Evolutionary conservation across 2,797 vertebrate genomes (phyloP).

Genomic region (Pipistrellus pygmaeus): DNA sequence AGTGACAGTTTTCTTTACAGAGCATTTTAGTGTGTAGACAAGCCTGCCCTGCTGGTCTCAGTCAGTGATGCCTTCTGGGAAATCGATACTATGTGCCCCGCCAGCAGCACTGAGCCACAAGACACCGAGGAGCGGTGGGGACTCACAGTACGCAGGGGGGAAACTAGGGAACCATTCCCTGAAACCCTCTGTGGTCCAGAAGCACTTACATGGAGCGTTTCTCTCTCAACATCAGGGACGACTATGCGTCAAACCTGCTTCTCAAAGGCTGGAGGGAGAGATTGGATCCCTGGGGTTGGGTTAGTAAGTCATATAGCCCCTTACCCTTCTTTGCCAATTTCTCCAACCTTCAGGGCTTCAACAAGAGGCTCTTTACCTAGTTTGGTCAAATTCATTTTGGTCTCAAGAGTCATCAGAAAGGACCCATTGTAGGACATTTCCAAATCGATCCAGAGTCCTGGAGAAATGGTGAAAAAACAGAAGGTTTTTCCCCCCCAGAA

Average conservation of each 20-base stretch:
- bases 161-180: background rate
- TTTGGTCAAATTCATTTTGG: slow-evolving; percentile 98
- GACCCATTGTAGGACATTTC: slow-evolving; percentile 97
- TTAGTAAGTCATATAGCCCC: slow-evolving; percentile 78
- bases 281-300: slow-evolving; percentile 9
- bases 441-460: slow-evolving; percentile 97
- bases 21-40: background rate
- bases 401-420: slow-evolving; percentile 98
- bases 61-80: background rate
- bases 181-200: background rate
- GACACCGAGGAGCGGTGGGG: background rate
- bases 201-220: background rate
- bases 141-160: background rate
- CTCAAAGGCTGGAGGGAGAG: slow-evolving; percentile 40
- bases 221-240: background rate
- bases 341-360: slow-evolving; percentile 92
- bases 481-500: background rate
- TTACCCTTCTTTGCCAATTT: slow-evolving; percentile 97
- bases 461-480: slow-evolving; percentile 72
- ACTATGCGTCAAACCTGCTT: background rate
- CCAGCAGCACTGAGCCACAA: background rate
- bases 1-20: background rate
- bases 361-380: slow-evolving; percentile 95
- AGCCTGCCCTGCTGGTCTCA: background rate
- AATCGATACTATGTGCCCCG: background rate